Base-by-base conservation (phyloP, 2,888 invertebrate genomes). In the Pelosia muscerda region DNA sequence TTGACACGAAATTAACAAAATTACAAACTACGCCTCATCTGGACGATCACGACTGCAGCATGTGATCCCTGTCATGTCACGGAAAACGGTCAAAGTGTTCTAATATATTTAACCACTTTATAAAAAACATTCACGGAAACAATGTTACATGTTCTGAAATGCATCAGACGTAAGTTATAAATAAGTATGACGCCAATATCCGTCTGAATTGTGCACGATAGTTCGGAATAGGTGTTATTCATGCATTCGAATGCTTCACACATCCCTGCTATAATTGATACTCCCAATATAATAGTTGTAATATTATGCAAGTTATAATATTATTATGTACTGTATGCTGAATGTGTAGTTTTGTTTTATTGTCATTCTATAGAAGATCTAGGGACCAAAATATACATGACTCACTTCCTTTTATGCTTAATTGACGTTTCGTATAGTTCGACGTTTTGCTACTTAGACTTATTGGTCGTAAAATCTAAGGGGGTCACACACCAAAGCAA, bases 131-230 rank as follows among this genome's bases (percentile, higher is more conserved):
- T 49, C 49, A 9, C n/a, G 49, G 22, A 15, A 59, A 22, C 15
- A 23, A 59, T 59, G 23, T 58, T 58, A 42, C 42, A 22, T 59
- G 23, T 23, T 59, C 34, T 23, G 8, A 34, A 23, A 15, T 59
- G 58, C 38, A 59, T 38, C 25, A 38, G 25, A 25, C 34, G 31
- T 31, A 23, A 34, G 13, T 57, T 53, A 57, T 31, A 60, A 60
- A 65, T 65, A 65, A 60, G 34, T 55, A 61, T 66, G 60, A 66
- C 60, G 38, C 10, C 3, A 11, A 13, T 26, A 54, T 59, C 55
- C 26, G 59, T 25, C 9, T 31, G 22, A 23, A 23, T 23, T 49
- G 26, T 38, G 42, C n/a, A 61, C 19, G 5, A 28, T n/a, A 49
- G n/a, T 53, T 42, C 9, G n/a, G 42, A 11, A 42, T 55, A 38